Conservation (phyloP, 2,113 vertebrate genomes). For the Irena cyanogastra region DNA sequence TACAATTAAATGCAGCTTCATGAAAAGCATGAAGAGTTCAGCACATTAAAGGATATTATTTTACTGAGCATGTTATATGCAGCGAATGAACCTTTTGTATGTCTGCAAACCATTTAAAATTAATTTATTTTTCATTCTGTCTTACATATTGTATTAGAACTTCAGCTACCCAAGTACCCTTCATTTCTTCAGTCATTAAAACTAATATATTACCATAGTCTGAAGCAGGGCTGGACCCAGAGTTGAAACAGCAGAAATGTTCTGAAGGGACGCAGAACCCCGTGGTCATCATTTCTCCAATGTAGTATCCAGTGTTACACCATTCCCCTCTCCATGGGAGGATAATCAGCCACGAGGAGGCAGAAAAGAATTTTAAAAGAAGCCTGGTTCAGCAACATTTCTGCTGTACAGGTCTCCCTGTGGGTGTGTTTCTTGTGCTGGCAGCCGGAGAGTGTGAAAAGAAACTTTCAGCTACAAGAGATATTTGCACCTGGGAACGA, state of each 20-base stretch:
- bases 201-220: neutral
- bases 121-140: conserved; percentile 49
- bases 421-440: neutral
- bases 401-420: neutral
- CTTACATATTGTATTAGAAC: conserved; percentile 1
- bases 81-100: conserved; percentile 20
- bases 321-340: neutral
- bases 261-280: neutral
- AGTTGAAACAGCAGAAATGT: neutral
- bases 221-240: neutral
- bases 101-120: conserved; percentile 48
- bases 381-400: neutral
- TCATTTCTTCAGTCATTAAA: neutral
- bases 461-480: neutral
- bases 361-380: neutral
- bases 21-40: conserved; percentile 39
- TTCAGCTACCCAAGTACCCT: neutral
- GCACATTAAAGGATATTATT: conserved; percentile 55
- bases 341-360: neutral
- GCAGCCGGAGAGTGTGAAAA: neutral
- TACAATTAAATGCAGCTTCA: conserved; percentile 45
- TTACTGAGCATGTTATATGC: conserved; percentile 40
- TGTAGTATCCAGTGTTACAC: neutral
- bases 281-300: neutral
- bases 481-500: neutral